Evolutionary conservation across 2,113 vertebrate genomes (phyloP), one percentile per base, ranked within the genome.

Genomic region (Machaerirhynchus nigripectus): DNA sequence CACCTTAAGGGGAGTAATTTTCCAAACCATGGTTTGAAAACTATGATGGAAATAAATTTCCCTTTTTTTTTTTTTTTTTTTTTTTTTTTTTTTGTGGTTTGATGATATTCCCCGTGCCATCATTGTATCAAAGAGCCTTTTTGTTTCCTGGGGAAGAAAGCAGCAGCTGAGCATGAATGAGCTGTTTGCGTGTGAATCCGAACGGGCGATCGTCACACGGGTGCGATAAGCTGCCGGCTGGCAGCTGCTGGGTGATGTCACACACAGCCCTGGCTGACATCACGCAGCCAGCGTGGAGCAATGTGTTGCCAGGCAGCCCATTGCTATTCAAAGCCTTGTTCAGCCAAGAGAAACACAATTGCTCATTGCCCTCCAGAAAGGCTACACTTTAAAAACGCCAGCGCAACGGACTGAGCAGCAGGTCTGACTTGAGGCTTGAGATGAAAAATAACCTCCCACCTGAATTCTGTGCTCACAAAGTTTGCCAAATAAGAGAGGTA

Each of bases 201-300:
- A 90, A 64, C 3, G 71, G 52, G 31, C 13, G 79, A 93, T 93
- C 30, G 67, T 68, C 3, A 0, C 21, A 22, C 1, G 73, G 71
- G 44, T 71, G 71, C 15, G 64, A 75, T 78, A 50, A 84, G 81
- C 82, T 60, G 0, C 0, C 0, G 39, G 67, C 79, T 90, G 90
- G 88, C 96, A 96, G 90, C 92, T 97, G 95, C 86, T 13, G 46
- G 61, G 52, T 94, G 96, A 93, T 6, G 14, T 96, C 92, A 96
- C 59, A 22, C 2, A 0, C 14, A 21, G 67, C 73, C 57, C 64
- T 50, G 69, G 46, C 69, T 68, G 17, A 93, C 89, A 95, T 82
- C 95, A 75, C 5, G 3, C 81, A 49, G 52, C 9, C 64, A 84
- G 68, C 79, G 11, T 20, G 4, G 6, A 78, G 60, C 56, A 22